phyloP scores from a whole-genome alignment of 2,888 invertebrate species.

The Sinhomidia bicolor region DNA sequence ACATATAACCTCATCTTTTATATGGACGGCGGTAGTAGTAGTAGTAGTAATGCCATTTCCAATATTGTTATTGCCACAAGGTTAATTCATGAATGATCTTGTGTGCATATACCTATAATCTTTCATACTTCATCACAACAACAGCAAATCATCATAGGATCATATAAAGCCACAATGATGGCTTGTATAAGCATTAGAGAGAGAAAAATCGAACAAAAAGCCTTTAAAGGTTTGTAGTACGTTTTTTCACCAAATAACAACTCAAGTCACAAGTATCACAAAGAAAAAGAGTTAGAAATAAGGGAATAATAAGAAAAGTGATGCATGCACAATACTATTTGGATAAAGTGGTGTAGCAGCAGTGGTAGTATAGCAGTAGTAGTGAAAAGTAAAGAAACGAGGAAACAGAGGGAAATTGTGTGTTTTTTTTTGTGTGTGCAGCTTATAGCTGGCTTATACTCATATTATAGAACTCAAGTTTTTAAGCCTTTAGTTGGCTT shows the following conservation, averaged over 20 bases:
- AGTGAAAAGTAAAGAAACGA: slow-evolving; percentile 1
- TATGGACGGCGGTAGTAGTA: too few species aligned
- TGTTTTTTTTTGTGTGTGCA: neutral
- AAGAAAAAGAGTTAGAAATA: neutral
- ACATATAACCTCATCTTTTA: too few species aligned
- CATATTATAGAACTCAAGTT: neutral
- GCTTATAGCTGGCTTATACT: neutral
- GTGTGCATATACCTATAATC: too few species aligned
- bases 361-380: neutral
- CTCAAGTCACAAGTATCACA: neutral
- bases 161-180: neutral
- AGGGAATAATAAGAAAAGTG: neutral
- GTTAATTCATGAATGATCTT: too few species aligned
- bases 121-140: neutral
- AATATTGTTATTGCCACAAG: too few species aligned
- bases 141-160: neutral
- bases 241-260: neutral
- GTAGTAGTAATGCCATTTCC: too few species aligned
- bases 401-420: slow-evolving; percentile 16
- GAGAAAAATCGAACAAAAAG: neutral
- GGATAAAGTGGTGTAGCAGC: neutral
- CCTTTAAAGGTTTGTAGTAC: neutral
- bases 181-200: neutral
- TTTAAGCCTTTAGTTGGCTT: slow-evolving; percentile 44
- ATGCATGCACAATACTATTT: neutral